Conservation (phyloP, 2,888 invertebrate species). For the Cylindroiulus punctatus region DNA sequence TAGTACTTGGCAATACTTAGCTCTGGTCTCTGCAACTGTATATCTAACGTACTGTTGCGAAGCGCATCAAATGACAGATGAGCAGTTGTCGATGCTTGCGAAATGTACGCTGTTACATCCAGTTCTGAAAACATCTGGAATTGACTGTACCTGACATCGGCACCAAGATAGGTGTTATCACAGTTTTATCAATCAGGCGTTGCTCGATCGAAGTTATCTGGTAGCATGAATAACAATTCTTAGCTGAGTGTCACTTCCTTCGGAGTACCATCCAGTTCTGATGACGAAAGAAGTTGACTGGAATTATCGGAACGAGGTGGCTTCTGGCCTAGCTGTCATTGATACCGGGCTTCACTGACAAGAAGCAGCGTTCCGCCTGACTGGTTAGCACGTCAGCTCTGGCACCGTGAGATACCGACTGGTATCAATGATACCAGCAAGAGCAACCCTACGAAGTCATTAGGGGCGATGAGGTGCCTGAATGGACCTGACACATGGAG, state of each 20-base stretch:
- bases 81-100: not conserved
- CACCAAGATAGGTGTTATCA: too few species aligned
- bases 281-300: too few species aligned
- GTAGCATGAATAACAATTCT: too few species aligned
- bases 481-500: not conserved
- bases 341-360: too few species aligned
- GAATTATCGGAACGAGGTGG: too few species aligned
- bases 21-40: not conserved
- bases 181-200: too few species aligned
- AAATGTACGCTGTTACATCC: not conserved
- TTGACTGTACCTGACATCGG: not conserved
- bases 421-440: not conserved
- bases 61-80: not conserved
- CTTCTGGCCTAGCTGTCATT: too few species aligned
- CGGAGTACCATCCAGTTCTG: not conserved
- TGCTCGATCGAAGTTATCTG: not conserved
- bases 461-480: too few species aligned
- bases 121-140: constrained; percentile 1
- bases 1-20: not conserved
- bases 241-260: not conserved
- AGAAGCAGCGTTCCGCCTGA: too few species aligned
- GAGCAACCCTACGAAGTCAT: not conserved
- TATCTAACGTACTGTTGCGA: not conserved
- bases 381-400: too few species aligned
- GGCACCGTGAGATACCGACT: not conserved